Conservation (phyloP, 2,113 vertebrate species). For the Zootoca vivipara region DNA sequence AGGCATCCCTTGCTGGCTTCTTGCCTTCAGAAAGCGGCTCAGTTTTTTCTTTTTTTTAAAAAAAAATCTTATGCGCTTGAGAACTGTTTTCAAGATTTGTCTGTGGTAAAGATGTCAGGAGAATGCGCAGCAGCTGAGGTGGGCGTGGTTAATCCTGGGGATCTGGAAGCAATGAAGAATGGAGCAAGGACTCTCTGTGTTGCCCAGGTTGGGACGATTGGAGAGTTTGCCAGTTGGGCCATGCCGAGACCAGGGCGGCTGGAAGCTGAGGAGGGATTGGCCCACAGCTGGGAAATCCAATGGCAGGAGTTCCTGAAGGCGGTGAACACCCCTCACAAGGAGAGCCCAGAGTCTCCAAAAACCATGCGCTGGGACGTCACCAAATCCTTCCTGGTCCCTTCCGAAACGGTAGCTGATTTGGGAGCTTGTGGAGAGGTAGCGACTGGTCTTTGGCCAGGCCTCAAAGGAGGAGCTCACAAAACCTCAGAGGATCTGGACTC, state of each 20-base stretch:
- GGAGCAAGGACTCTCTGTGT: neutral
- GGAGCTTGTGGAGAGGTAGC: neutral
- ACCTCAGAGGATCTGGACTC: too few relatives aligned
- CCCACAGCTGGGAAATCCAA: neutral
- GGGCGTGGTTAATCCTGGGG: neutral
- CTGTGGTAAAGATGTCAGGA: neutral
- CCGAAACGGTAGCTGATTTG: neutral
- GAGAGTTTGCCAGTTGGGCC: neutral
- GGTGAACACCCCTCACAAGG: neutral
- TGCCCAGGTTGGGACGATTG: neutral
- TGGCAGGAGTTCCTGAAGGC: neutral
- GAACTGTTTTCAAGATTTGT: neutral
- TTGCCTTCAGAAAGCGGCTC: neutral
- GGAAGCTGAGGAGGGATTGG: slow-evolving; percentile 1
- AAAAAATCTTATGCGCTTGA: too few relatives aligned
- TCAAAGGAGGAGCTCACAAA: neutral
- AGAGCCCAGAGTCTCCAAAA: neutral
- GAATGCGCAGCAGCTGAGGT: neutral
- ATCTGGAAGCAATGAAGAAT: neutral
- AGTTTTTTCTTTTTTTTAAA: neutral
- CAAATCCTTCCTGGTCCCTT: slow-evolving; percentile 7
- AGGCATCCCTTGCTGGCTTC: too few relatives aligned
- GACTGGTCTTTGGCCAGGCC: neutral
- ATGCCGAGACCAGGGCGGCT: neutral
- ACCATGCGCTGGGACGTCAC: slow-evolving; percentile 7